Percentiles rank a stretch among this genome's conserved stretches.
Conservation (phyloP, 2,888 invertebrate genomes). For the Dusona sp. region DNA sequence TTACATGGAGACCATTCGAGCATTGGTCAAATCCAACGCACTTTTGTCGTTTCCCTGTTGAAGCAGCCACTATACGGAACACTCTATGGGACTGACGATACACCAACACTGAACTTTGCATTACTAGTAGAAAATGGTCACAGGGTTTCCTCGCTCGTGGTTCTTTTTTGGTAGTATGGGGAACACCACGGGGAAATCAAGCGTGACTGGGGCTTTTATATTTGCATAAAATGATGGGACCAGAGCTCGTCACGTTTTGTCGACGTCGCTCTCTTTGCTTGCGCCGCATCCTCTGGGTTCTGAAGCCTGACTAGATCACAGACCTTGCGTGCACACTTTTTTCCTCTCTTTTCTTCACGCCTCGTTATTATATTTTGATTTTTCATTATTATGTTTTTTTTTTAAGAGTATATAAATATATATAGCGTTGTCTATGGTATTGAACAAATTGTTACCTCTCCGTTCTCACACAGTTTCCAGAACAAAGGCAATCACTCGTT, state of each 20-base stretch:
- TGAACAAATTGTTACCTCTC: constrained; percentile 25
- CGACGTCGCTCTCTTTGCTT: constrained; percentile 63
- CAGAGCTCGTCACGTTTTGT: constrained; percentile 80
- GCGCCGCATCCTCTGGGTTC: constrained; percentile 37
- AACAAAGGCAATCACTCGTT: constrained; percentile 8
- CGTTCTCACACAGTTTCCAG: not conserved
- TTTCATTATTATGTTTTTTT: constrained; percentile 14
- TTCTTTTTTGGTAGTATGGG: constrained; percentile 56
- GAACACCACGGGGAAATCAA: constrained; percentile 84
- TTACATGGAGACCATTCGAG: not conserved
- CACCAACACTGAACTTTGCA: constrained; percentile 9
- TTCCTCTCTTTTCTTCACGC: constrained; percentile 22
- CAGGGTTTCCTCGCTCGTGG: constrained; percentile 40
- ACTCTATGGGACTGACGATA: constrained; percentile 10
- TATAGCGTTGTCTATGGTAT: not conserved
- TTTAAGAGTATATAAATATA: not conserved
- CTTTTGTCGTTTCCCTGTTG: not conserved
- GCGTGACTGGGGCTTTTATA: constrained; percentile 81
- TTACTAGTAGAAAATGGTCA: constrained; percentile 47
- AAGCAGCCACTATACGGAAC: not conserved
- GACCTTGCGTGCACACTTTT: constrained; percentile 50
- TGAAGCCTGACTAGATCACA: constrained; percentile 34
- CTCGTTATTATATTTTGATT: constrained; percentile 25
- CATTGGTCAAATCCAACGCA: not conserved
- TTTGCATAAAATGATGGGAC: constrained; percentile 84